These are phyloP conservation scores for Poecilia gillii DNA, from an alignment of 2,797 vertebrate genomes.

Conservation along the genomic window DNA sequence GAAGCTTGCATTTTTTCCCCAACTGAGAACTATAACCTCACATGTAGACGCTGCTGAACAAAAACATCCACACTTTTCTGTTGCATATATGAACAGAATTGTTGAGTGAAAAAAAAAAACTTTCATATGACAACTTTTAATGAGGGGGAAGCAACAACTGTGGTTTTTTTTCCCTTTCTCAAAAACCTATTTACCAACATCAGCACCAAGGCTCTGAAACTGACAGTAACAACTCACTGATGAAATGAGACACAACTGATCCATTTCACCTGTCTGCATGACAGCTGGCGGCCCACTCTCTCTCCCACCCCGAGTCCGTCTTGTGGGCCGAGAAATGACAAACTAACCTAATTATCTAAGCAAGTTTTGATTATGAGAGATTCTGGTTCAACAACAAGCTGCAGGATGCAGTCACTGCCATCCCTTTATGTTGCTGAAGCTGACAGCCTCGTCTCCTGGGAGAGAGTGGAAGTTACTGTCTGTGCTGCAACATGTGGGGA, in stretches of 20 bases:
- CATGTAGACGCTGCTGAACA: not conserved
- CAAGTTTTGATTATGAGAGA: conserved; percentile 7
- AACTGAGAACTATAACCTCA: not conserved
- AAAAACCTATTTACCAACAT: not conserved
- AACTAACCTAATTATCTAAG: conserved; percentile 15
- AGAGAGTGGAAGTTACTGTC: not conserved
- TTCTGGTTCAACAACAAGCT: not conserved
- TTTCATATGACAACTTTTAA: not conserved
- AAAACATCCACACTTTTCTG: not conserved
- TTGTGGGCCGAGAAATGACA: conserved; percentile 2
- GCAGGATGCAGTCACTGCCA: conserved; percentile 1
- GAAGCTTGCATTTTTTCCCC: not conserved
- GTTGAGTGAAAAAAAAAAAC: not conserved
- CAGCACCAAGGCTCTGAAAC: conserved; percentile 6
- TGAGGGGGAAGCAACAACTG: not conserved
- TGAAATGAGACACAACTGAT: conserved; percentile 1
- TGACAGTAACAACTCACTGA: conserved; percentile 5
- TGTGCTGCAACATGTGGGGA: not conserved
- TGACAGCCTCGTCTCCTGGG: conserved; percentile 3
- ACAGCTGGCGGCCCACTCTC: not conserved
- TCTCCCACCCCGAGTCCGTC: not conserved
- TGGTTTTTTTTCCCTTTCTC: not conserved
- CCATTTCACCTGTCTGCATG: conserved; percentile 7
- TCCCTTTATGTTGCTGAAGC: not conserved
- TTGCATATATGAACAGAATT: not conserved